These are phyloP conservation scores for Theropithecus gelada DNA, from an alignment of 2,113 vertebrate species.

Conservation along the genomic window DNA sequence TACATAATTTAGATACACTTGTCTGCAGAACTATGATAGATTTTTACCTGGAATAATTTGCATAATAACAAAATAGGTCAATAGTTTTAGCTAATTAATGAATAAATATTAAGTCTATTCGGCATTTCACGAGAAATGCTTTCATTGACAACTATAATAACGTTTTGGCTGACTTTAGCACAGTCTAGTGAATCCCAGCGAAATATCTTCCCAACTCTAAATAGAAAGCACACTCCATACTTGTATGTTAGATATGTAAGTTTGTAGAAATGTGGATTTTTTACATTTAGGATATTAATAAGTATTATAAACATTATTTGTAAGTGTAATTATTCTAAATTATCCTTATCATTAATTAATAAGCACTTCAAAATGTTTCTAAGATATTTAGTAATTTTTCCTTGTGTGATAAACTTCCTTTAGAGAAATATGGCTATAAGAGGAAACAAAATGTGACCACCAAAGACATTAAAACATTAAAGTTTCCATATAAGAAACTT, in stretches of 20 bases:
- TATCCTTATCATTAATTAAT: not conserved
- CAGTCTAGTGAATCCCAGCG: not conserved
- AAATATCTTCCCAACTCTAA: not conserved
- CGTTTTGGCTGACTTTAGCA: not conserved
- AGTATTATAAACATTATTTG: not conserved
- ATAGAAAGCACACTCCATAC: not conserved
- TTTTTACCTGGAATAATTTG: not conserved
- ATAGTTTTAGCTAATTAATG: not conserved
- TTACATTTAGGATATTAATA: not conserved
- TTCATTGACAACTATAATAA: not conserved
- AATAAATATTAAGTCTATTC: not conserved
- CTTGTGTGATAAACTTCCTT: not conserved
- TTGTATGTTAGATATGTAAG: not conserved
- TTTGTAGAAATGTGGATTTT: not conserved
- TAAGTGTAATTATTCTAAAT: slow-evolving; percentile 3
- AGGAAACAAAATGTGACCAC: not conserved
- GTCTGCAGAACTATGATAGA: not conserved
- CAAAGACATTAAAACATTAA: not conserved
- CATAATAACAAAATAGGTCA: not conserved
- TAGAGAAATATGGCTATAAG: not conserved
- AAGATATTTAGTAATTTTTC: not conserved
- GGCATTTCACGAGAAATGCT: not conserved
- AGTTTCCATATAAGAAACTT: not conserved
- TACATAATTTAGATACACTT: not conserved
- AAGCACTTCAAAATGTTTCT: not conserved